A percentile compares a stretch with the other conserved stretches of the same genome.
phyloP scores from a whole-genome alignment of 2,113 vertebrate species.

The Pseudopodoces humilis region DNA sequence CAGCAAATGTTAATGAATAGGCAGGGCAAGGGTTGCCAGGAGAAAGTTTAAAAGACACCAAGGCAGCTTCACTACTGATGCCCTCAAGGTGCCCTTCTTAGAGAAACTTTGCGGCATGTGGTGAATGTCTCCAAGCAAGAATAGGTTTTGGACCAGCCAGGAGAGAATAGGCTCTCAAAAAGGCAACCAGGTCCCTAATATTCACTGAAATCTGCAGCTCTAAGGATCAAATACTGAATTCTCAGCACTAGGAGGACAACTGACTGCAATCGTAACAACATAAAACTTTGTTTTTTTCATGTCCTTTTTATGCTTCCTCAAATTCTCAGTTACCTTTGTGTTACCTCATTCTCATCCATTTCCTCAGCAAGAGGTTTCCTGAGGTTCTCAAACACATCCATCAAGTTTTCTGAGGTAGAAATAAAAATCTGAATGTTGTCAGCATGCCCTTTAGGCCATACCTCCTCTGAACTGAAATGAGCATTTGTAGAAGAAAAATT shows the following conservation, averaged over 20 bases:
- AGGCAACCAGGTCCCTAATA: background rate
- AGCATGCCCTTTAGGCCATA: background rate
- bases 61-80: background rate
- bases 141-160: background rate
- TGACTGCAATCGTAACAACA: background rate
- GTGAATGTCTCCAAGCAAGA: background rate
- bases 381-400: background rate
- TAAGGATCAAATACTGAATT: background rate
- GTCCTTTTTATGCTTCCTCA: background rate
- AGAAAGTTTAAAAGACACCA: background rate
- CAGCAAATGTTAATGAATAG: background rate
- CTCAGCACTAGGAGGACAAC: background rate
- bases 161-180: background rate
- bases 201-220: background rate
- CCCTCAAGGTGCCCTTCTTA: background rate
- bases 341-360: background rate
- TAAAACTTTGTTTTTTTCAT: rapidly evolving
- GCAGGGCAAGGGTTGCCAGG: background rate
- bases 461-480: background rate
- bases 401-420: background rate
- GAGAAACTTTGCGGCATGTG: background rate
- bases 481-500: background rate
- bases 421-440: background rate
- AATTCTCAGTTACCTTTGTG: background rate
- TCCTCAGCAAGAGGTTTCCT: background rate